Conservation (phyloP, 2,888 invertebrate species). For the Choreutis nemorana region DNA sequence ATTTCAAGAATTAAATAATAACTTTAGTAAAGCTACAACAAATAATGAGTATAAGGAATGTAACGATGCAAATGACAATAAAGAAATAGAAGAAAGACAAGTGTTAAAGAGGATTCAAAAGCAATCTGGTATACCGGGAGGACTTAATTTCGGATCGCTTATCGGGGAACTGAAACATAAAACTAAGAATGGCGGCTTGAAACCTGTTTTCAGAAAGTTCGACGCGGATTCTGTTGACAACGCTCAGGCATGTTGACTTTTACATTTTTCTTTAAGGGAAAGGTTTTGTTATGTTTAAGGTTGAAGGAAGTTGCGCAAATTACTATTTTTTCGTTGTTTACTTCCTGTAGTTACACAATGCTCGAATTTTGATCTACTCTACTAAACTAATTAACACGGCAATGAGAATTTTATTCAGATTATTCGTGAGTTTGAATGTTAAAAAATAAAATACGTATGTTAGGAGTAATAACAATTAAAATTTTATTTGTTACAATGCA, state of each 20-base stretch:
- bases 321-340: too few species aligned
- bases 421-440: too few species aligned
- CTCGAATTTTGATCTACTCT: too few species aligned
- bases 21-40: conserved; percentile 6
- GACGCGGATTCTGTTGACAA: conserved; percentile 34
- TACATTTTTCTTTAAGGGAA: conserved; percentile 2
- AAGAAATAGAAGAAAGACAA: conserved; percentile 22
- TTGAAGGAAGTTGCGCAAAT: too few species aligned
- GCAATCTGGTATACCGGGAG: conserved; percentile 37
- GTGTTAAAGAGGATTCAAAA: conserved; percentile 38
- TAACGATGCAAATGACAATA: conserved; percentile 5
- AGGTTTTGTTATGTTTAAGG: too few species aligned
- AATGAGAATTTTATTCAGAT: too few species aligned
- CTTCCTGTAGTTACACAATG: too few species aligned
- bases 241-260: conserved; percentile 34
- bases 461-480: too few species aligned
- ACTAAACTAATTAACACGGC: too few species aligned
- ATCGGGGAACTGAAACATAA: conserved; percentile 54
- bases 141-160: conserved; percentile 51
- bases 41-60: conserved; percentile 4
- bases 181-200: conserved; percentile 43
- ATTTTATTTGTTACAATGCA: too few species aligned
- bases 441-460: too few species aligned
- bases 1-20: conserved; percentile 24
- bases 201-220: conserved; percentile 56